These are phyloP conservation scores for Hypsibius dujardini DNA, from an alignment of 1,140 invertebrate species.

Conservation along the genomic window DNA sequence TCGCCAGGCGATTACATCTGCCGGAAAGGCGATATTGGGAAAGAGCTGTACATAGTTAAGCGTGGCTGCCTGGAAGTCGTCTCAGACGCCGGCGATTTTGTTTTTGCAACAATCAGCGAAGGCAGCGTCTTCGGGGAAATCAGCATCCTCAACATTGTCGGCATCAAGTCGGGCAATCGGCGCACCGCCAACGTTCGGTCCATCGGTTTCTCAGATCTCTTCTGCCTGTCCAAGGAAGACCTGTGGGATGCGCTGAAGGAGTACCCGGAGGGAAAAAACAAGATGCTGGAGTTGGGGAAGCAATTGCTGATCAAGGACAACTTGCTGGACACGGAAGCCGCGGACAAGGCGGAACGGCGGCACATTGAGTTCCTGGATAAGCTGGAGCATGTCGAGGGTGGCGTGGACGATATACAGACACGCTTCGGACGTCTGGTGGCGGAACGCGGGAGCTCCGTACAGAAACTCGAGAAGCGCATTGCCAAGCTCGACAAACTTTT, in stretches of 20 bases:
- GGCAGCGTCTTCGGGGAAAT: slow-evolving; percentile 81
- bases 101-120: slow-evolving; percentile 66
- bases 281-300: slow-evolving; percentile 11
- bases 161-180: slow-evolving; percentile 73
- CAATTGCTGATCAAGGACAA: slow-evolving; percentile 14
- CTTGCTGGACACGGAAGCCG: slow-evolving; percentile 5
- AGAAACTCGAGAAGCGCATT: neutral
- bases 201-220: slow-evolving; percentile 84
- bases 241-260: slow-evolving; percentile 84
- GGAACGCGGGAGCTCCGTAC: slow-evolving; percentile 1
- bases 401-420: slow-evolving; percentile 10
- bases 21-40: slow-evolving; percentile 82
- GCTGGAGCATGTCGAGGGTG: slow-evolving; percentile 1
- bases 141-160: slow-evolving; percentile 72
- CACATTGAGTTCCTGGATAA: slow-evolving; percentile 13
- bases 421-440: slow-evolving; percentile 8
- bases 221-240: slow-evolving; percentile 82
- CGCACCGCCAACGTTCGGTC: slow-evolving; percentile 85
- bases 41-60: slow-evolving; percentile 93
- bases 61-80: slow-evolving; percentile 65
- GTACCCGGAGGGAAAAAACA: slow-evolving; percentile 55
- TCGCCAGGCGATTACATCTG: slow-evolving; percentile 90
- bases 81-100: slow-evolving; percentile 60
- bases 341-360: neutral
- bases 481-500: neutral